Base-by-base conservation (phyloP, 2,113 vertebrate species). In the Cryptotis parvus region DNA sequence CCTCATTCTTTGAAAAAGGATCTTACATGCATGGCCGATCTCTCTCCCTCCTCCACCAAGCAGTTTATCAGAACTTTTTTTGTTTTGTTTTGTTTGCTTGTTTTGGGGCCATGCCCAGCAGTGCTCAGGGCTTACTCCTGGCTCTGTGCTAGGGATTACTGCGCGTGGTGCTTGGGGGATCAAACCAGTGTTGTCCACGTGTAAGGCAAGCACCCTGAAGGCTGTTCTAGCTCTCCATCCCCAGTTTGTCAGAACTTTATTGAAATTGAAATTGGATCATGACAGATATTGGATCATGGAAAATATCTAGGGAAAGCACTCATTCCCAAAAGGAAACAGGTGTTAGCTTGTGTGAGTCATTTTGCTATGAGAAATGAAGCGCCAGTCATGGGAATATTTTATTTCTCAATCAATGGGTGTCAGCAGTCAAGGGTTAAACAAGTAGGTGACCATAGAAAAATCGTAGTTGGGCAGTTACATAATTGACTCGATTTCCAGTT, bases 211-310 rank as follows among this genome's bases (percentile, higher is more conserved):
- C 45, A 49, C 9, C 45, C 45, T 49, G 5, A 9, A 10, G 45
- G 45, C 45, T 49, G 45, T 10, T 49, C 5, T 49, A 6, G 10
- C 2, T 49, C 45, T 14, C 45, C 45, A 49, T 9, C 45, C 9
- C 45, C 45, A 37, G 22, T 78, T 90, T 45, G 14, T 75, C 49
- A 79, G 52, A 27, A 84, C 29, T 69, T 77, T 20, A 82, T 73
- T 69, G n/a, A 84, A 61, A 31, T 85, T 77, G n/a, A 82, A 85
- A 58, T 75, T 83, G 52, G n/a, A 55, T 87, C 72, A 88, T 68
- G 55, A 73, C 18, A 76, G 22, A 65, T 69, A 16, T 86, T 94
- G n/a, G n/a, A n/a, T 89, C 83, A 20, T 15, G 43, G 63, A 75
- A 58, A 92, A 75, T 84, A n/a, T 77, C 12, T 87, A 84, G 49